Conservation (phyloP, 1,140 invertebrate genomes). For the Conus betulinus region DNA sequence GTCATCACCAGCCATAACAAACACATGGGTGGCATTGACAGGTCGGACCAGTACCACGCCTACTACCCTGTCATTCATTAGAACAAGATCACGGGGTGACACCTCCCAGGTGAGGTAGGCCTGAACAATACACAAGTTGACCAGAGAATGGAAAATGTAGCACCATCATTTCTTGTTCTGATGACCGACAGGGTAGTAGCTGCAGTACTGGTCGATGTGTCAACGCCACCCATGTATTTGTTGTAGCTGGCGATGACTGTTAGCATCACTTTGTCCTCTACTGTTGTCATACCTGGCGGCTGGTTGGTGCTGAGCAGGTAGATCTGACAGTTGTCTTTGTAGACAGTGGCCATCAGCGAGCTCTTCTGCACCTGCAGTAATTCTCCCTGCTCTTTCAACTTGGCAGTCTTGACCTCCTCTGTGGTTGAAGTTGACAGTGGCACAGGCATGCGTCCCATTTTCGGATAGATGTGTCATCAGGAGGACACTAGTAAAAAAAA, state of each 20-base stretch:
- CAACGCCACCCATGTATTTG: conserved; percentile 23
- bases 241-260: conserved; percentile 1
- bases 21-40: too few relatives aligned
- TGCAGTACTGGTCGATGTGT: background rate
- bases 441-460: conserved; percentile 1
- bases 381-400: background rate
- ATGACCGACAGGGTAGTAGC: conserved; percentile 9
- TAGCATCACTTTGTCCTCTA: background rate
- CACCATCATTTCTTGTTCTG: conserved; percentile 7
- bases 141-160: background rate
- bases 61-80: too few relatives aligned
- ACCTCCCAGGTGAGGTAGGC: background rate
- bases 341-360: background rate
- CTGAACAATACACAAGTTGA: background rate
- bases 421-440: background rate
- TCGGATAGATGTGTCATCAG: background rate
- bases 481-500: background rate
- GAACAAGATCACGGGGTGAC: background rate
- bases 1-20: too few relatives aligned
- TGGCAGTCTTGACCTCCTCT: background rate
- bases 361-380: background rate
- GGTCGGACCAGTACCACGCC: too few relatives aligned
- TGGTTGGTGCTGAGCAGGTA: conserved; percentile 1
- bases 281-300: background rate
- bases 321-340: conserved; percentile 12